Conservation (phyloP, 2,113 vertebrate species). For the Phylloscopus trochilus region DNA sequence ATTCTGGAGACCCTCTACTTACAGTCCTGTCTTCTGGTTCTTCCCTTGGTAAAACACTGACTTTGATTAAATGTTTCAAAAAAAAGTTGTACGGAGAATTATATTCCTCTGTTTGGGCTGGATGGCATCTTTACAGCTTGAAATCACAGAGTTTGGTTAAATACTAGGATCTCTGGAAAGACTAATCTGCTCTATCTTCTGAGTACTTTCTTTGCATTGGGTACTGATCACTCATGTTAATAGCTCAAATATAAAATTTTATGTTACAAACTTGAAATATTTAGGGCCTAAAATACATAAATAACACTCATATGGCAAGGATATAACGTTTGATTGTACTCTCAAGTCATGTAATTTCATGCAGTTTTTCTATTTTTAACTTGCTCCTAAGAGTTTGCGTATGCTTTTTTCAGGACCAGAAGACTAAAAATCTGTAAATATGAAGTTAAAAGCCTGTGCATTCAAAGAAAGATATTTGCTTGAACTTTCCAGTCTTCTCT, state of each 20-base stretch:
- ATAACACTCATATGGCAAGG: neutral
- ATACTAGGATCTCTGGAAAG: neutral
- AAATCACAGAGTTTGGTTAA: neutral
- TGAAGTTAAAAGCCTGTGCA: neutral
- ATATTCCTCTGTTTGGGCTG: neutral
- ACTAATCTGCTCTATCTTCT: neutral
- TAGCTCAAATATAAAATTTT: neutral
- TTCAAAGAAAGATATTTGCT: neutral
- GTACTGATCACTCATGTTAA: neutral
- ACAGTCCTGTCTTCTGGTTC: neutral
- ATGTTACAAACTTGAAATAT: neutral
- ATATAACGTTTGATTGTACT: neutral
- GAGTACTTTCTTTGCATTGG: neutral
- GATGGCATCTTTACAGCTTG: neutral
- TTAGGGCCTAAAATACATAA: neutral
- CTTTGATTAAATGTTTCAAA: neutral
- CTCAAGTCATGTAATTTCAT: neutral
- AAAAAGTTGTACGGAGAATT: neutral
- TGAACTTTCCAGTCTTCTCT: neutral
- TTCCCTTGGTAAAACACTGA: neutral
- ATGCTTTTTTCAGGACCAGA: neutral
- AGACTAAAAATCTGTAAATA: neutral
- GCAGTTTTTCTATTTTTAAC: neutral
- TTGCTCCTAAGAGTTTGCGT: neutral
- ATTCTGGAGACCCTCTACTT: neutral